These are phyloP conservation scores for Globodera rostochiensis DNA, from an alignment of 1,140 invertebrate genomes.

Conservation along the genomic window DNA sequence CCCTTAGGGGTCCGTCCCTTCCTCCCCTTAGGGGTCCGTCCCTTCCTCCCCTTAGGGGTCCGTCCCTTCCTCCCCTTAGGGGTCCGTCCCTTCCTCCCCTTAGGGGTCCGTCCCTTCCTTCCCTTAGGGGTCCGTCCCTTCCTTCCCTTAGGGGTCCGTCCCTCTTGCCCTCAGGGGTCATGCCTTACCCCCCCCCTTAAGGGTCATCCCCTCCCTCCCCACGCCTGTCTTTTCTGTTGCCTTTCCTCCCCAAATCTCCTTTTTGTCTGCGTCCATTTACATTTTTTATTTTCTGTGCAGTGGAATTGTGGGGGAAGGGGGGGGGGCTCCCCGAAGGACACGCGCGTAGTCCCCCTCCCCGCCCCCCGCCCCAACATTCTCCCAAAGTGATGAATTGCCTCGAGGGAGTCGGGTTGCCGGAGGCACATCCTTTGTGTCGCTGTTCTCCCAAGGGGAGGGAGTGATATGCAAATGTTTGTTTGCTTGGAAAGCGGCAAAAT, in stretches of 20 bases:
- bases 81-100: too few relatives aligned
- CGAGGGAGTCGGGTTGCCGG: neutral
- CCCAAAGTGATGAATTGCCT: neutral
- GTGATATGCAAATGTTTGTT: neutral
- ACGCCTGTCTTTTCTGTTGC: neutral
- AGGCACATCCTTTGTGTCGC: neutral
- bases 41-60: too few relatives aligned
- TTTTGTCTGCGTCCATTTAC: neutral
- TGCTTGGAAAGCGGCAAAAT: neutral
- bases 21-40: too few relatives aligned
- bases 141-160: too few relatives aligned
- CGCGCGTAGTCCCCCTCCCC: neutral
- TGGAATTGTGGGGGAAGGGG: neutral
- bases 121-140: too few relatives aligned
- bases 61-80: too few relatives aligned
- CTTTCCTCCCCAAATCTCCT: neutral
- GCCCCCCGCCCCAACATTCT: neutral
- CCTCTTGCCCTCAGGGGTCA: too few relatives aligned
- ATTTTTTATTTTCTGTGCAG: neutral
- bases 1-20: too few relatives aligned
- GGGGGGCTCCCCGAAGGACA: neutral
- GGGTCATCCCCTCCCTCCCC: neutral
- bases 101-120: neutral
- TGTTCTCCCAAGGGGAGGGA: neutral
- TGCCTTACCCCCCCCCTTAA: neutral